Evolutionary conservation across 1,140 invertebrate species (phyloP).

Genomic region (Listronotus bonariensis): DNA sequence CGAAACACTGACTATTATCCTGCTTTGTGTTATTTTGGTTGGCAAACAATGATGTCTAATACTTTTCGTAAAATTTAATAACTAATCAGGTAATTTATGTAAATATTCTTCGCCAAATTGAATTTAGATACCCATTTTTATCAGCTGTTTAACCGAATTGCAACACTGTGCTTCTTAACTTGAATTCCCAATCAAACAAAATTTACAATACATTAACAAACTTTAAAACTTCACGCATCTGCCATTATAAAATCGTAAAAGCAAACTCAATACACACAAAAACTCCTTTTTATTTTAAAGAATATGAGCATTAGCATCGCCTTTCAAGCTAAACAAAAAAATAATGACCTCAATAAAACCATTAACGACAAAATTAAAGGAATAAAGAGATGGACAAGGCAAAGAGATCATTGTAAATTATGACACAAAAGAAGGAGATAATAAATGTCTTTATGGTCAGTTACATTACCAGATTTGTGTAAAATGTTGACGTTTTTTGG

Average conservation of each 20-base stretch:
- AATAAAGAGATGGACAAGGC: slow-evolving; percentile 12
- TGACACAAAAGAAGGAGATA: slow-evolving; percentile 16
- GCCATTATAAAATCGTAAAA: background rate
- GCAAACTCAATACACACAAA: background rate
- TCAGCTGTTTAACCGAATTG: no score
- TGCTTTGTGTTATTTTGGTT: no score
- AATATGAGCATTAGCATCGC: slow-evolving; percentile 11
- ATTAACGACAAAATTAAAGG: slow-evolving; percentile 25
- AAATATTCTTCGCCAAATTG: no score
- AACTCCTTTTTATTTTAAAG: background rate
- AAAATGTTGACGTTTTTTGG: slow-evolving; percentile 30
- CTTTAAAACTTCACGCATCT: no score
- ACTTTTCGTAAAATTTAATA: no score
- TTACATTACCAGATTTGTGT: slow-evolving; percentile 26
- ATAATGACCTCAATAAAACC: slow-evolving; percentile 26
- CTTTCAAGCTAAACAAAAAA: slow-evolving; percentile 14
- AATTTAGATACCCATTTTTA: no score
- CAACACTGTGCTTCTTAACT: no score
- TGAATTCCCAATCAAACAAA: no score
- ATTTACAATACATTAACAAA: no score
- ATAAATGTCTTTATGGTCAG: slow-evolving; percentile 25
- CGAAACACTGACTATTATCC: no score
- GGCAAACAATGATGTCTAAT: no score
- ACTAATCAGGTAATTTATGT: no score
- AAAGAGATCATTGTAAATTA: slow-evolving; percentile 31